Evolutionary conservation across 2,888 invertebrate species (phyloP).

Genomic region (Scrobipalpa atriplicella): DNA sequence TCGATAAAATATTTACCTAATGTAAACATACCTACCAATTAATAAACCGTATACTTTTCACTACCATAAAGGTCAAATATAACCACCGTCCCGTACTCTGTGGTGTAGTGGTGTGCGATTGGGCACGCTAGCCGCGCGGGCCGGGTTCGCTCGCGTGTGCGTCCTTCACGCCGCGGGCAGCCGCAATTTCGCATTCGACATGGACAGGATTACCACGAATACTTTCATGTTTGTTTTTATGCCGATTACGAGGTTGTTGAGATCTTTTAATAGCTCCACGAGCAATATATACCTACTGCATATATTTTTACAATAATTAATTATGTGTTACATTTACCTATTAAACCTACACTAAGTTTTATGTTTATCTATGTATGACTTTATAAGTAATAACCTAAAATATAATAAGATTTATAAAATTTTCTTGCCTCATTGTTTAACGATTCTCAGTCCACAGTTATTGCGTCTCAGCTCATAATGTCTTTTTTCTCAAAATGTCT

Average conservation of each 20-base stretch:
- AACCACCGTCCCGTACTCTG: constrained; percentile 3
- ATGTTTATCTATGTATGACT: too few relatives aligned
- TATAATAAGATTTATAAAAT: too few relatives aligned
- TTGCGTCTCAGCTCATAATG: too few relatives aligned
- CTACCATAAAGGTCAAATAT: constrained; percentile 7
- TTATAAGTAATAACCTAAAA: too few relatives aligned
- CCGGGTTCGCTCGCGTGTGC: neutral
- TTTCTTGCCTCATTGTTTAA: too few relatives aligned
- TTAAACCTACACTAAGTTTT: too few relatives aligned
- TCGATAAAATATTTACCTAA: neutral
- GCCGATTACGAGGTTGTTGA: neutral
- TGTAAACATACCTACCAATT: too few relatives aligned
- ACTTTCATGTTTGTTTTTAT: neutral
- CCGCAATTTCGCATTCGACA: constrained; percentile 1
- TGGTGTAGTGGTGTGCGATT: neutral
- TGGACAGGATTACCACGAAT: neutral
- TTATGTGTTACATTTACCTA: too few relatives aligned
- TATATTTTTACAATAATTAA: too few relatives aligned
- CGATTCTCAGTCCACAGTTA: too few relatives aligned
- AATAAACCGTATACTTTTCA: neutral
- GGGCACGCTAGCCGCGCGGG: neutral
- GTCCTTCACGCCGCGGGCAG: constrained; percentile 18
- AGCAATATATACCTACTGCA: too few relatives aligned
- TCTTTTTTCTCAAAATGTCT: too few relatives aligned
- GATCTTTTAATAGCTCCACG: neutral